Percentiles rank a stretch among this genome's conserved stretches.
These are phyloP conservation scores for Cygnus olor DNA, from an alignment of 2,797 vertebrate species.

Conservation along the genomic window DNA sequence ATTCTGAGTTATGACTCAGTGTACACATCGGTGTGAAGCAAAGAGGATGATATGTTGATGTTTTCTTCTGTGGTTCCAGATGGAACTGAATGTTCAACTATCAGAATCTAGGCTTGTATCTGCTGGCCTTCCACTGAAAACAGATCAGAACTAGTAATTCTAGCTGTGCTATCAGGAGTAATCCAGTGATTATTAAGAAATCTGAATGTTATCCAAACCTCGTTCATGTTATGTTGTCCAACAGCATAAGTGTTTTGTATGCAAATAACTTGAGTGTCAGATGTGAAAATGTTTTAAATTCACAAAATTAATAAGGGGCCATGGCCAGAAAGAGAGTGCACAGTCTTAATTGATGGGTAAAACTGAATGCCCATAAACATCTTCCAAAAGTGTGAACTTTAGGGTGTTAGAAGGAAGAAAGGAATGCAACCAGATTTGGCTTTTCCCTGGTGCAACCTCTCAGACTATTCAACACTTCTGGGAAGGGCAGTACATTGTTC, in stretches of 20 bases:
- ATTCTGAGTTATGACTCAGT: not conserved
- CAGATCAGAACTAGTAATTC: not conserved
- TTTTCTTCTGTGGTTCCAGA: not conserved
- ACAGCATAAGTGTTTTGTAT: not conserved
- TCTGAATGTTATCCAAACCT: not conserved
- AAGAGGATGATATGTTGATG: not conserved
- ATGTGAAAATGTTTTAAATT: not conserved
- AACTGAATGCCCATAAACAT: not conserved
- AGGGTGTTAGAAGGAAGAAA: not conserved
- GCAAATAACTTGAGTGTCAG: not conserved
- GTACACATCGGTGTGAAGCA: not conserved
- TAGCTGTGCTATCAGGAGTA: not conserved
- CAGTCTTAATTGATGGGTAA: not conserved
- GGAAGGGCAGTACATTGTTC: not conserved
- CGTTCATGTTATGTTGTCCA: not conserved
- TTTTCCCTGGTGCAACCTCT: not conserved
- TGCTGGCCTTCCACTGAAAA: not conserved
- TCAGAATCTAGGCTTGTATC: not conserved
- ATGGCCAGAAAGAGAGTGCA: not conserved
- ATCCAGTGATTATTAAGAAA: not conserved
- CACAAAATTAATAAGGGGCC: not conserved
- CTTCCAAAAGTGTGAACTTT: not conserved
- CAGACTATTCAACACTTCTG: not conserved
- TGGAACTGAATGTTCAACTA: not conserved
- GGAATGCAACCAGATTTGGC: not conserved